A percentile compares a stretch with the other conserved stretches of the same genome.
These are phyloP conservation scores for Diaprepes abbreviatus DNA, from an alignment of 2,888 invertebrate species.

Conservation along the genomic window DNA sequence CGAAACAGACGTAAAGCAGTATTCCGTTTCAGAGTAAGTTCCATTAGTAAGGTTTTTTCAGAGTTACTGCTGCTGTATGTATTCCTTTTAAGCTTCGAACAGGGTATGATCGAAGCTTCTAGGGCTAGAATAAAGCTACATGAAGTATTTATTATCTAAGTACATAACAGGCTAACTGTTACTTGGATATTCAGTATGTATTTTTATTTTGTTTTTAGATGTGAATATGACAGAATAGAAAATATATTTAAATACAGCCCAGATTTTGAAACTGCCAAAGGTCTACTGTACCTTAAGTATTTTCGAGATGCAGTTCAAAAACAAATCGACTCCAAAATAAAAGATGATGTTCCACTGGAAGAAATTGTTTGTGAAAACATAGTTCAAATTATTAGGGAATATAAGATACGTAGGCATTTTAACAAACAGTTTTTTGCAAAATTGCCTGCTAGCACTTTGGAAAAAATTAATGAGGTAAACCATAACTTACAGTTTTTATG, in stretches of 20 bases:
- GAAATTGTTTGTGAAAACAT: constrained; percentile 49
- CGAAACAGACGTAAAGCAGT: constrained; percentile 41
- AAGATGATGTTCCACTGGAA: constrained; percentile 54
- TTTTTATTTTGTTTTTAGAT: too few species aligned
- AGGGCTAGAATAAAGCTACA: too few species aligned
- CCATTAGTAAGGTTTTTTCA: background rate
- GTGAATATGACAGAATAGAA: constrained; percentile 55
- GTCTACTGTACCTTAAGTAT: constrained; percentile 54
- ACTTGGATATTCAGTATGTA: too few species aligned
- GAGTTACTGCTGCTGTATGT: too few species aligned
- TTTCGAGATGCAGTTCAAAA: constrained; percentile 51
- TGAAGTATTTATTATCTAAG: too few species aligned
- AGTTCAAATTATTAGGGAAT: constrained; percentile 51
- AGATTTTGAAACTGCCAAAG: constrained; percentile 48
- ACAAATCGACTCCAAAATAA: constrained; percentile 49
- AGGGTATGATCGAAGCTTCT: too few species aligned
- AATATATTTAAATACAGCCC: constrained; percentile 53
- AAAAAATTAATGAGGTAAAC: constrained; percentile 51
- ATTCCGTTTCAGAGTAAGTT: constrained; percentile 54
- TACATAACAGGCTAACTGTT: too few species aligned
- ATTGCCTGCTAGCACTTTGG: constrained; percentile 50
- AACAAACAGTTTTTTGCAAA: constrained; percentile 52
- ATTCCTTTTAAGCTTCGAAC: too few species aligned
- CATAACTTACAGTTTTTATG: too few species aligned
- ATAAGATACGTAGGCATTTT: constrained; percentile 48